Percentiles rank a stretch among this genome's conserved stretches.
Conservation (phyloP, 1,140 invertebrate species). For the Pygmarrhopalites habei region DNA sequence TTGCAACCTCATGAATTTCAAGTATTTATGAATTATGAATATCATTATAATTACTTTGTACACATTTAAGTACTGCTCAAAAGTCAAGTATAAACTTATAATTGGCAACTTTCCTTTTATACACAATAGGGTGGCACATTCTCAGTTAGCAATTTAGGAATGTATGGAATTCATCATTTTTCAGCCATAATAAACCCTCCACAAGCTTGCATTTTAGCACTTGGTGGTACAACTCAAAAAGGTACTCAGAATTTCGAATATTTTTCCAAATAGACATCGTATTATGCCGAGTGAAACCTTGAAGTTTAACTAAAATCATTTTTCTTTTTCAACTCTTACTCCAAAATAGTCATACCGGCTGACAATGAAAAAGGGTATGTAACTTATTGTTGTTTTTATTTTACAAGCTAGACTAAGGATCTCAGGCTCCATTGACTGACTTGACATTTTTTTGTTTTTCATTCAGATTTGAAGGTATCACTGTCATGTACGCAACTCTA, state of each 20-base stretch:
- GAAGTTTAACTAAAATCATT: too few species aligned
- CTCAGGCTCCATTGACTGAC: too few species aligned
- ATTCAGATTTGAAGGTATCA: conserved; percentile 47
- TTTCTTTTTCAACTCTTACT: too few species aligned
- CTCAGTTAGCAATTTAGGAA: conserved; percentile 92
- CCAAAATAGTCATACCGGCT: conserved; percentile 50
- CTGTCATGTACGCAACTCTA: conserved; percentile 57
- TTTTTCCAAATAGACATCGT: too few species aligned
- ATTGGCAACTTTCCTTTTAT: background rate
- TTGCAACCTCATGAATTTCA: conserved; percentile 95
- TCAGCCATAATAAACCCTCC: conserved; percentile 64
- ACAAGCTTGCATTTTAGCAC: conserved; percentile 61
- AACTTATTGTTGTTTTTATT: background rate
- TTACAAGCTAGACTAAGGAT: too few species aligned
- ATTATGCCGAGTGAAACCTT: too few species aligned
- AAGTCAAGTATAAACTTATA: too few species aligned
- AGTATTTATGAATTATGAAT: conserved; percentile 52
- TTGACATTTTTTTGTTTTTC: conserved; percentile 4
- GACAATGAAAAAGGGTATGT: conserved; percentile 46
- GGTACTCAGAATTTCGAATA: too few species aligned
- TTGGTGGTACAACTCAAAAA: conserved; percentile 53
- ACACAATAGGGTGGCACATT: conserved; percentile 59
- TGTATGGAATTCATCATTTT: conserved; percentile 80
- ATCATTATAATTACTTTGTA: too few species aligned
- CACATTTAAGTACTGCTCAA: too few species aligned